These are phyloP conservation scores for Psittacula cyanocephala DNA, from an alignment of 2,113 vertebrate genomes.

Conservation along the genomic window DNA sequence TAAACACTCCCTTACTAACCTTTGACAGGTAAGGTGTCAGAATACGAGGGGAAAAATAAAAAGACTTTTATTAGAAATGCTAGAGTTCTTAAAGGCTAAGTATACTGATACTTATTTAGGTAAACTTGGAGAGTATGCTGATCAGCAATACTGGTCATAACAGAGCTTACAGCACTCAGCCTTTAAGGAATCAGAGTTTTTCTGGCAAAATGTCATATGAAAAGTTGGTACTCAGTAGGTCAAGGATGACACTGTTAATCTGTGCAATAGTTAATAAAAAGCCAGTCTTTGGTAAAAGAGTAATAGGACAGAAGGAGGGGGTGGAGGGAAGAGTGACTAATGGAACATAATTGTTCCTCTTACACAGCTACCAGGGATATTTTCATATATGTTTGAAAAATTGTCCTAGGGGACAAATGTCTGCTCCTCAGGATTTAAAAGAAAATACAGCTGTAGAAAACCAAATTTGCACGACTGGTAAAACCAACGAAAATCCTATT, in stretches of 20 bases:
- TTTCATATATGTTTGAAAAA: conserved; percentile 47
- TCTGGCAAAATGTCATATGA: conserved; percentile 33
- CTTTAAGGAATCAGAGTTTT: background rate
- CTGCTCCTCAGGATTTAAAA: conserved; percentile 2
- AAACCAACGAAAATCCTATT: conserved; percentile 46
- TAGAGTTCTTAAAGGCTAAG: background rate
- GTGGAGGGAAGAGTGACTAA: conserved; percentile 55
- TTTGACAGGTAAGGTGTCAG: background rate
- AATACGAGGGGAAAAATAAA: background rate
- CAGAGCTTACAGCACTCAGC: background rate
- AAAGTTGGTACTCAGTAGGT: background rate
- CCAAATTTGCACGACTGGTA: conserved; percentile 23
- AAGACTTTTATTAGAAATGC: conserved; percentile 4
- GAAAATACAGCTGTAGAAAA: background rate
- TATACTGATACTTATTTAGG: conserved; percentile 44
- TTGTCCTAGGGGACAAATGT: conserved; percentile 36
- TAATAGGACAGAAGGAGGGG: conserved; percentile 6
- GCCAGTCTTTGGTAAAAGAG: background rate
- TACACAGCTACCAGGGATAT: background rate
- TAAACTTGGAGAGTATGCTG: conserved; percentile 1
- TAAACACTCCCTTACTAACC: background rate
- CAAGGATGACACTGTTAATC: background rate
- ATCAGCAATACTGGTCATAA: conserved; percentile 6
- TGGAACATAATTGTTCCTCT: conserved; percentile 62
- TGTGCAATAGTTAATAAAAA: background rate